Conservation (phyloP, 2,888 invertebrate genomes). For the Lasioglossum zephyrum region DNA sequence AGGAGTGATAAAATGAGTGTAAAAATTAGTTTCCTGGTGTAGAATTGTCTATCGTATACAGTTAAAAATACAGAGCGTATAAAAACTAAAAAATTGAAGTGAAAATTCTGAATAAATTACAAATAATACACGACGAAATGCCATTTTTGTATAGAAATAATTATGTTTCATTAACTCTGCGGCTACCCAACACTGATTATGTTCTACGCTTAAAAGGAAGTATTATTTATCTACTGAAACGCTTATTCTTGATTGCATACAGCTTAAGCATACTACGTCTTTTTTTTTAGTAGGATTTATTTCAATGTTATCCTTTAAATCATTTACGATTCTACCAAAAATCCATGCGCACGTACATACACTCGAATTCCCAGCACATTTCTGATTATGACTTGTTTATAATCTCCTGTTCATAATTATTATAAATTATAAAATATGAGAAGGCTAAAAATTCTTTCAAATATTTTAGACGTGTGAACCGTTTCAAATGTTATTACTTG, state of each 20-base stretch:
- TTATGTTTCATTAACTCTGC: not conserved
- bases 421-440: not conserved
- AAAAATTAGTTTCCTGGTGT: not conserved
- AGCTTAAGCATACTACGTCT: conserved; percentile 62
- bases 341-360: conserved; percentile 54
- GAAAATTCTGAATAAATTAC: not conserved
- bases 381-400: not conserved
- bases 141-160: conserved; percentile 16
- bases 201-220: conserved; percentile 43
- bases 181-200: conserved; percentile 66
- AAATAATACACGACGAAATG: not conserved
- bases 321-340: conserved; percentile 47
- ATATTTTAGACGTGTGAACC: not conserved
- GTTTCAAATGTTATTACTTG: not conserved
- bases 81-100: not conserved
- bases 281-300: conserved; percentile 13
- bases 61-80: not conserved
- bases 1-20: not conserved
- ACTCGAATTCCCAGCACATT: conserved; percentile 31
- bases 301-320: conserved; percentile 33
- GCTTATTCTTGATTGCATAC: conserved; percentile 60
- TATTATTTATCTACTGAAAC: conserved; percentile 62
- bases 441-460: not conserved
- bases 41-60: not conserved
- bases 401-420: not conserved